Evolutionary conservation across 1,140 invertebrate genomes (phyloP), one percentile per base, ranked within the genome.

Genomic region (Rhyzopertha dominica): DNA sequence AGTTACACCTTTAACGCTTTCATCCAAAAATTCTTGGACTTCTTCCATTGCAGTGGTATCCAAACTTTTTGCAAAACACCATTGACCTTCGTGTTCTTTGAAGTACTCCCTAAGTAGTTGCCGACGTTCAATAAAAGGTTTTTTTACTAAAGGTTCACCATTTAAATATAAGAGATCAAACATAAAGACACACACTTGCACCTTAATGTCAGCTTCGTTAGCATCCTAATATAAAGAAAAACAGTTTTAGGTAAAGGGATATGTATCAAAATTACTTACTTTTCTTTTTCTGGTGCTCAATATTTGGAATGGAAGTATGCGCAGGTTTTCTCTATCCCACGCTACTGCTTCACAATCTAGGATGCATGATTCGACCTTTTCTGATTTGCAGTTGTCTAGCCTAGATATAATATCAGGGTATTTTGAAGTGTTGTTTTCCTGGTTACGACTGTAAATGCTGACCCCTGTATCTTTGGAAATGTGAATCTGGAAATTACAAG

Each of bases 141-240:
- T 70, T 34, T 79, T 78, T 0, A 98, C 90, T 0, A 99, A 70
- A 1, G 94, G 72, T 57, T 84, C 73, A 0, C 90, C 95, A 73
- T 99, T 99, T 1, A 98, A 73, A 65, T 91, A 98, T 0, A 99
- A 72, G 23, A 99, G 69, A 76, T 99, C 97, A 73, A 99, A 99
- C 60, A 95, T 90, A 68, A 94, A 99, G 7, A 99, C 82, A 66
- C 93, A 97, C 25, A 99, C 95, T 72, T 95, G 88, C 5, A 99
- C 93, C 72, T 94, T 96, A 43, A 99, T 97, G 37, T 95, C 85
- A 0, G 76, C 69, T 59, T 90, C 85, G 53, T 79, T 78, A 0
- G 90, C 94, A 74, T 95, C 93, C 81, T 89, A 40, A 38, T 68
- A 53, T 13, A 4, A 49, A 46, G 14, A 34, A 30, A 12, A 30